Evolutionary conservation across 2,113 vertebrate genomes (phyloP).

Genomic region (Pontoporia blainvillei): DNA sequence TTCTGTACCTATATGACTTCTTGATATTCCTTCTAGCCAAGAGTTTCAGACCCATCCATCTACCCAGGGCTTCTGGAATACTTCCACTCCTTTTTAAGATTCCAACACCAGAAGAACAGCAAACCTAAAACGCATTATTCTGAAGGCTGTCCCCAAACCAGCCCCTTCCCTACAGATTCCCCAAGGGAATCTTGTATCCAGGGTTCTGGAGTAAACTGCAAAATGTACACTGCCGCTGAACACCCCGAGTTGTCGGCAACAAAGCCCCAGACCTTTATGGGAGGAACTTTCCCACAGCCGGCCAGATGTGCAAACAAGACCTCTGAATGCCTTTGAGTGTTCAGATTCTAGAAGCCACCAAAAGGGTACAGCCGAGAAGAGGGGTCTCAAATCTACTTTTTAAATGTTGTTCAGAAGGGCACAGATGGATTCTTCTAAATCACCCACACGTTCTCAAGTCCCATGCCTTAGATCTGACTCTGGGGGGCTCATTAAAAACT

Average conservation of each 20-base stretch:
- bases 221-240: not conserved
- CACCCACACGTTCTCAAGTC: not conserved
- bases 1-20: not conserved
- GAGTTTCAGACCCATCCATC: not conserved
- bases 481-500: not conserved
- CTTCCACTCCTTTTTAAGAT: not conserved
- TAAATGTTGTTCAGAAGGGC: not conserved
- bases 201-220: not conserved
- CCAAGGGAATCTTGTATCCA: not conserved
- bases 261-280: not conserved
- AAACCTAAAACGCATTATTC: not conserved
- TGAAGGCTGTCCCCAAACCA: not conserved
- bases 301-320: slow-evolving; percentile 24
- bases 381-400: not conserved
- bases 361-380: not conserved
- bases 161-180: not conserved
- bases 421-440: not conserved
- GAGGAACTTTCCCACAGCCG: not conserved
- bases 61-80: not conserved
- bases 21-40: not conserved
- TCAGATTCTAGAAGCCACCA: not conserved
- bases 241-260: not conserved
- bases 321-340: not conserved
- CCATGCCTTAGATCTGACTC: not conserved
- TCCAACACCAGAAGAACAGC: not conserved